Evolutionary conservation across 2,888 invertebrate genomes (phyloP).

Genomic region (Erebia aethiops): DNA sequence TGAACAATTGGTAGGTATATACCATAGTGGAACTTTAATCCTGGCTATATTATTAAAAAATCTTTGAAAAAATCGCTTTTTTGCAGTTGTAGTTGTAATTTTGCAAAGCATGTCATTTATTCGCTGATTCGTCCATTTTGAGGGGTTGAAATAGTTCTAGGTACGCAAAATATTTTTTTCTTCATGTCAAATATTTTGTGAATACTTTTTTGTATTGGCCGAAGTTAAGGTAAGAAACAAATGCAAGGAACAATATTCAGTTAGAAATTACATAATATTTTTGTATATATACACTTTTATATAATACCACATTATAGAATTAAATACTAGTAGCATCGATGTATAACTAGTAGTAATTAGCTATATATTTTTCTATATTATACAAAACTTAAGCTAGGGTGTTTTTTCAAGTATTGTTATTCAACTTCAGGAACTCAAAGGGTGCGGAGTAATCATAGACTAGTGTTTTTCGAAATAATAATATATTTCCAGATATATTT

Average conservation of each 20-base stretch:
- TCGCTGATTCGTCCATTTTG: slow-evolving; percentile 20
- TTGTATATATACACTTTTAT: slow-evolving; percentile 7
- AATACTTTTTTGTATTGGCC: slow-evolving; percentile 10
- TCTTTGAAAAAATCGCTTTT: background rate
- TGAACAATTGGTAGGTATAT: background rate
- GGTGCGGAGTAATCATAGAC: background rate
- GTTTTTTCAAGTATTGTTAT: background rate
- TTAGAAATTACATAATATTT: background rate
- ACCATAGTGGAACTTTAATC: slow-evolving; percentile 2
- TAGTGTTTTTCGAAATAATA: background rate
- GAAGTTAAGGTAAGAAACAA: slow-evolving; percentile 17
- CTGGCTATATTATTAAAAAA: slow-evolving; percentile 1
- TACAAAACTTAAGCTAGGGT: slow-evolving; percentile 2
- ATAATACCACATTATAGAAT: background rate
- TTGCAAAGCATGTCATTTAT: slow-evolving; percentile 31
- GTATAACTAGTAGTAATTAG: slow-evolving; percentile 3
- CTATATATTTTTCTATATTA: background rate
- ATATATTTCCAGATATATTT: background rate
- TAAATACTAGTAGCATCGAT: slow-evolving; percentile 1
- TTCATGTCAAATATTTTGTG: slow-evolving; percentile 8
- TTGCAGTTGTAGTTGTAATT: slow-evolving; percentile 20
- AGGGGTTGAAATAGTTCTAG: background rate
- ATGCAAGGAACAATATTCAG: background rate
- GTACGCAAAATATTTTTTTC: background rate
- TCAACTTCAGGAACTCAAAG: slow-evolving; percentile 1